phyloP scores from a whole-genome alignment of 2,888 invertebrate species.

The Eupeodes latifasciatus region DNA sequence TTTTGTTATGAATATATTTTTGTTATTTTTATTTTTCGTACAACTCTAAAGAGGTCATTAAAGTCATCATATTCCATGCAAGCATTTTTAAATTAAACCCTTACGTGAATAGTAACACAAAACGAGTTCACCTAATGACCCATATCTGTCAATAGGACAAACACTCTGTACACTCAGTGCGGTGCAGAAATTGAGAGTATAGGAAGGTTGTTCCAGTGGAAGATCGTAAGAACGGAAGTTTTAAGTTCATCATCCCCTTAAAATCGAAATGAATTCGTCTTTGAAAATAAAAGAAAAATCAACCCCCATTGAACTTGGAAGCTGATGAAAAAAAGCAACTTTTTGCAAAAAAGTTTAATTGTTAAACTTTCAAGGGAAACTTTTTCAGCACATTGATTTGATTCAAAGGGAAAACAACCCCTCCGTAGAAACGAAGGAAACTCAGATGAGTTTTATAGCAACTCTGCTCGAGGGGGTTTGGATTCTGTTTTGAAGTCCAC shows the following conservation, averaged over 20 bases:
- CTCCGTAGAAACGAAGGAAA: background rate
- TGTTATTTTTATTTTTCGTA: background rate
- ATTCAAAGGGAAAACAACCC: background rate
- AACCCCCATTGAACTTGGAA: slow-evolving; percentile 49
- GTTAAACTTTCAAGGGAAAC: slow-evolving; percentile 9
- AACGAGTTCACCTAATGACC: slow-evolving; percentile 73
- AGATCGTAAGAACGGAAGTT: slow-evolving; percentile 42
- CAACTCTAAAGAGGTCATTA: slow-evolving; percentile 31
- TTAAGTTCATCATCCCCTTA: slow-evolving; percentile 1
- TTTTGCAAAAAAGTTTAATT: background rate
- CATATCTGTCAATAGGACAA: slow-evolving; percentile 63
- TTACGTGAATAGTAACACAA: slow-evolving; percentile 54
- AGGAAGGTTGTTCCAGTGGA: slow-evolving; percentile 53
- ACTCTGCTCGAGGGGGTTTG: background rate
- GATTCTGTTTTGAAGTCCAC: background rate
- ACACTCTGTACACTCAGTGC: slow-evolving; percentile 28
- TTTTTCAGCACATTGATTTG: slow-evolving; percentile 50
- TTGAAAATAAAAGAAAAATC: background rate
- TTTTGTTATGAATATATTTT: background rate
- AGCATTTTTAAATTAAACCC: slow-evolving; percentile 56
- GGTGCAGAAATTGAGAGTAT: slow-evolving; percentile 62
- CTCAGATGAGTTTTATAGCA: background rate
- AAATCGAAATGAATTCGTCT: slow-evolving; percentile 8
- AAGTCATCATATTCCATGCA: slow-evolving; percentile 26
- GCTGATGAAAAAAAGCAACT: background rate